Conservation (phyloP, 2,888 invertebrate genomes). For the Polymixis flavicincta region DNA sequence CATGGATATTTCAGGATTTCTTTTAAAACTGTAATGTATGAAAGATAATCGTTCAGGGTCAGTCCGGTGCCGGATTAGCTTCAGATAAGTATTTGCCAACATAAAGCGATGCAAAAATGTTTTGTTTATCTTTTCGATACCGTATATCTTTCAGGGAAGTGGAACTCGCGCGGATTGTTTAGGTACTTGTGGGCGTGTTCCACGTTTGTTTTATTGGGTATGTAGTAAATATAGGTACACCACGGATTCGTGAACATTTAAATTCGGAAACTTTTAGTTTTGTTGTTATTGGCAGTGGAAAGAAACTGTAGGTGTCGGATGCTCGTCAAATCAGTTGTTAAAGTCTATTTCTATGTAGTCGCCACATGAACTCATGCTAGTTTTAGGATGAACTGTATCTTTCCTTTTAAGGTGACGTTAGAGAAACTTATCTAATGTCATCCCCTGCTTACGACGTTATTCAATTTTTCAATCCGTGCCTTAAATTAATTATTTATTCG, state of each 20-base stretch:
- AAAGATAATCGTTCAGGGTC: slow-evolving; percentile 32
- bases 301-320: slow-evolving; percentile 40
- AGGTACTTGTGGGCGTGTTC: slow-evolving; percentile 38
- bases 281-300: slow-evolving; percentile 50
- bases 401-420: neutral
- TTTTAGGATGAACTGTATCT: slow-evolving; percentile 13
- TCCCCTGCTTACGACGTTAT: neutral
- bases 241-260: slow-evolving; percentile 12
- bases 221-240: slow-evolving; percentile 23
- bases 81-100: slow-evolving; percentile 34
- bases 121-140: slow-evolving; percentile 54
- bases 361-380: neutral
- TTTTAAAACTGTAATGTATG: slow-evolving; percentile 20
- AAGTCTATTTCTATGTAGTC: slow-evolving; percentile 23
- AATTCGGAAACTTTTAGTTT: slow-evolving; percentile 32
- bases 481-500: neutral
- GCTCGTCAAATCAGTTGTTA: slow-evolving; percentile 34
- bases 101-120: slow-evolving; percentile 49
- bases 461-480: neutral
- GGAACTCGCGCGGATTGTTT: slow-evolving; percentile 34
- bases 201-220: slow-evolving; percentile 38
- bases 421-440: neutral
- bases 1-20: slow-evolving; percentile 16
- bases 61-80: slow-evolving; percentile 27
- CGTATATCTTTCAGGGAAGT: slow-evolving; percentile 56